Conservation (phyloP, 2,888 invertebrate genomes). For the Gastracanthus pulcherrimus region DNA sequence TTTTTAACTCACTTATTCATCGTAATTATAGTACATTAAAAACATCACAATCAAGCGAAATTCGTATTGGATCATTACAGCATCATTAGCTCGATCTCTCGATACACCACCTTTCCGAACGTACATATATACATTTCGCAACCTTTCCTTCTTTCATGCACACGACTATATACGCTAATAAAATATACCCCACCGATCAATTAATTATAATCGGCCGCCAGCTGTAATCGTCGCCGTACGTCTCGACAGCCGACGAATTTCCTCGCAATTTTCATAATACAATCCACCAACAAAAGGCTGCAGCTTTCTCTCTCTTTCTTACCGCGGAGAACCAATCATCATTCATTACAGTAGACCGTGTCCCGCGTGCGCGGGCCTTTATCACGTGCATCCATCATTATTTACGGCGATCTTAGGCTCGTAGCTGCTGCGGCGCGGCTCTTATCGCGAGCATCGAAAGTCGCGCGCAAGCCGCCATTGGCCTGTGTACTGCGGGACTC, state of each 20-base stretch:
- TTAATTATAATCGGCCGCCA: conserved; percentile 17
- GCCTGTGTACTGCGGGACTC: too few relatives aligned
- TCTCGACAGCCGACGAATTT: neutral
- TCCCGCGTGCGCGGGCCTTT: neutral
- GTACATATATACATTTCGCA: too few relatives aligned
- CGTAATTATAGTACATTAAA: neutral
- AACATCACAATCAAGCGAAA: neutral
- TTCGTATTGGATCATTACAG: neutral
- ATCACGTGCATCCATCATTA: conserved; percentile 40
- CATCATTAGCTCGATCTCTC: neutral
- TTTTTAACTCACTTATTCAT: neutral
- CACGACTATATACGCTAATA: neutral
- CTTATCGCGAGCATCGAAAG: conserved; percentile 48
- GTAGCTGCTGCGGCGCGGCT: neutral
- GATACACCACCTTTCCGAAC: neutral
- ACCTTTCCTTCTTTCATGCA: too few relatives aligned
- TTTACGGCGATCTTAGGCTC: conserved; percentile 13
- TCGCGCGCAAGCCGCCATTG: conserved; percentile 3
- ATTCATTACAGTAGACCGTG: conserved; percentile 3
- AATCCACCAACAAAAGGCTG: neutral
- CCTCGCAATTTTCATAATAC: neutral
- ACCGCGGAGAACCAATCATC: conserved; percentile 9
- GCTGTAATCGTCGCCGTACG: neutral
- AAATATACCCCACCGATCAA: neutral
- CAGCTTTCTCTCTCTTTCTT: neutral